Conservation (phyloP, 2,888 invertebrate genomes). For the Lydus trimaculatus region DNA sequence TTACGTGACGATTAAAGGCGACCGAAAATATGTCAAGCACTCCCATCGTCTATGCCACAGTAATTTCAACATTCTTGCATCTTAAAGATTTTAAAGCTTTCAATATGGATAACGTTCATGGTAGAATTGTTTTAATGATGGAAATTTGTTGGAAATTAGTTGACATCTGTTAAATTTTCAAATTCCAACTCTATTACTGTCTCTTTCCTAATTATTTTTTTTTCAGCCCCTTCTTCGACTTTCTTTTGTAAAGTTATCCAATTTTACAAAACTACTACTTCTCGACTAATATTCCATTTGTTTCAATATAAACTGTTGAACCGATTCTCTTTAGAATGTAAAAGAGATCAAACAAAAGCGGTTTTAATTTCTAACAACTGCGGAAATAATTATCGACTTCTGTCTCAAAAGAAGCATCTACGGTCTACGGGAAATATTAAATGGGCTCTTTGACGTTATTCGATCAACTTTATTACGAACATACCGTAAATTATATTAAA, state of each 20-base stretch:
- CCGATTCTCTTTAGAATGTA: constrained; percentile 7
- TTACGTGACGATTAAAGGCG: constrained; percentile 11
- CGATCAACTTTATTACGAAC: not conserved
- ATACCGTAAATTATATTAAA: not conserved
- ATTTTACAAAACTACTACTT: too few relatives aligned
- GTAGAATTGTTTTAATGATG: not conserved
- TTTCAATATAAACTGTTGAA: not conserved
- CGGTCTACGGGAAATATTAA: not conserved
- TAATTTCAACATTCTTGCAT: not conserved
- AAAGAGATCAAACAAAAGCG: not conserved
- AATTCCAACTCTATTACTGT: not conserved
- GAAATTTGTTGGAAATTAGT: not conserved
- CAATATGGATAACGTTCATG: not conserved
- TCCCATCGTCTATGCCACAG: not conserved
- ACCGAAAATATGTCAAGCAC: constrained; percentile 9
- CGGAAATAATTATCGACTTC: constrained; percentile 7
- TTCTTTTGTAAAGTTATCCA: not conserved
- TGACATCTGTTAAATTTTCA: not conserved
- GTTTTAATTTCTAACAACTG: constrained; percentile 1
- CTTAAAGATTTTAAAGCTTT: not conserved
- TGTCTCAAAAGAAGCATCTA: not conserved
- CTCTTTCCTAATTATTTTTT: too few relatives aligned
- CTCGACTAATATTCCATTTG: not conserved
- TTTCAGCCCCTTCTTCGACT: too few relatives aligned
- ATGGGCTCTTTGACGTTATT: not conserved